These are phyloP conservation scores for Chaunax sp. DNA, from an alignment of 2,797 vertebrate genomes.

Conservation along the genomic window DNA sequence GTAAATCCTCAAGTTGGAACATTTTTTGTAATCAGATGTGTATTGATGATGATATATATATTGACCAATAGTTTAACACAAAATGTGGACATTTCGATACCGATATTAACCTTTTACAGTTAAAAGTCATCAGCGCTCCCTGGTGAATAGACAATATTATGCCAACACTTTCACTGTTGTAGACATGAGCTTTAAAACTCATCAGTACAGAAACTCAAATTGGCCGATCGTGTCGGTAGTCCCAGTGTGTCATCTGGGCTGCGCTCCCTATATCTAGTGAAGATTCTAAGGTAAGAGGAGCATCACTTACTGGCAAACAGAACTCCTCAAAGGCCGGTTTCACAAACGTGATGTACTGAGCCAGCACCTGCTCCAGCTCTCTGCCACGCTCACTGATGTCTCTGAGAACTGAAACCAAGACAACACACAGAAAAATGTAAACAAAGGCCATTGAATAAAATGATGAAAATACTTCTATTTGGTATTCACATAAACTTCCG, in stretches of 20 bases:
- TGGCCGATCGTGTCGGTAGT: background rate
- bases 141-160: no score
- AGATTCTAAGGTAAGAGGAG: background rate
- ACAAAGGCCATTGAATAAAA: background rate
- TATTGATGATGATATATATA: background rate
- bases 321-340: constrained; percentile 99
- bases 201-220: background rate
- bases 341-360: constrained; percentile 97
- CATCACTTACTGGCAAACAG: constrained; percentile 93
- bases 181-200: no score
- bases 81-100: no score
- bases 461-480: no score
- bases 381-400: constrained; percentile 94
- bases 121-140: background rate
- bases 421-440: constrained; percentile 70
- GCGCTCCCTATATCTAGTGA: no score
- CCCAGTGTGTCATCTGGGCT: no score
- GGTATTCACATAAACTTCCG: no score
- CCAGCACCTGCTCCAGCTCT: constrained; percentile 94
- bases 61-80: background rate
- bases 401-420: constrained; percentile 86
- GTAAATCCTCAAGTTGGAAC: background rate
- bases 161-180: no score
- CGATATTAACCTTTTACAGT: no score
- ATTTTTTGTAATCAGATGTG: background rate